Percentiles rank a stretch among this genome's conserved stretches.
These are phyloP conservation scores for Catonia carolina DNA, from an alignment of 2,888 invertebrate genomes.

Conservation along the genomic window DNA sequence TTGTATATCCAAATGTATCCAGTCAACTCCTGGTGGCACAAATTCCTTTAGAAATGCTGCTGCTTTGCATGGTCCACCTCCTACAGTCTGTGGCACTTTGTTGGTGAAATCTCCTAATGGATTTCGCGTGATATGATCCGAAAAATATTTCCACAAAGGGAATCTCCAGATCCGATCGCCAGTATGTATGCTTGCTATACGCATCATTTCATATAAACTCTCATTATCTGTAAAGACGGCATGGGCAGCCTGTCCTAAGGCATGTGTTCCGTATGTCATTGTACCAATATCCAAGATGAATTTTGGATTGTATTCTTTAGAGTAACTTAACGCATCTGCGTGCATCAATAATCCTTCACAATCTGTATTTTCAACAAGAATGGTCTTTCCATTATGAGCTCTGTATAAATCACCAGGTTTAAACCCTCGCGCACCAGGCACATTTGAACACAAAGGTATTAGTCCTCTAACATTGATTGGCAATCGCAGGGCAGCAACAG, in stretches of 20 bases:
- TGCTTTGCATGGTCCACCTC: background rate
- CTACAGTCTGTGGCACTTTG: too few relatives aligned
- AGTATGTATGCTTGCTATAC: constrained; percentile 60
- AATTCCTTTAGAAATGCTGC: background rate
- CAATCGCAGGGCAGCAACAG: constrained; percentile 60
- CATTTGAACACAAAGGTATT: constrained; percentile 71
- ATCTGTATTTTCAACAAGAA: constrained; percentile 68
- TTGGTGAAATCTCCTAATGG: background rate
- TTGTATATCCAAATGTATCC: background rate
- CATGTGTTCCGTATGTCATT: constrained; percentile 61
- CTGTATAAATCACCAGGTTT: constrained; percentile 71
- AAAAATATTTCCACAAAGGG: constrained; percentile 48
- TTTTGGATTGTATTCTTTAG: constrained; percentile 64
- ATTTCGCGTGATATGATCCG: background rate
- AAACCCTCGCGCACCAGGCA: constrained; percentile 68
- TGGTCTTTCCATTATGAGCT: constrained; percentile 67
- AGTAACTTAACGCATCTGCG: constrained; percentile 74
- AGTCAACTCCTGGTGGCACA: background rate
- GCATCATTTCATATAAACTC: constrained; percentile 57
- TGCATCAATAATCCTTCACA: constrained; percentile 73
- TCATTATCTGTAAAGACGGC: constrained; percentile 68
- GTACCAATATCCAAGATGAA: constrained; percentile 73
- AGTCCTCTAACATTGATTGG: constrained; percentile 68
- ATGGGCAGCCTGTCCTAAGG: constrained; percentile 59
- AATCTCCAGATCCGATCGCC: constrained; percentile 80